These are phyloP conservation scores for Cataglyphis rosenhaueri DNA, from an alignment of 2,888 invertebrate species.

Conservation along the genomic window DNA sequence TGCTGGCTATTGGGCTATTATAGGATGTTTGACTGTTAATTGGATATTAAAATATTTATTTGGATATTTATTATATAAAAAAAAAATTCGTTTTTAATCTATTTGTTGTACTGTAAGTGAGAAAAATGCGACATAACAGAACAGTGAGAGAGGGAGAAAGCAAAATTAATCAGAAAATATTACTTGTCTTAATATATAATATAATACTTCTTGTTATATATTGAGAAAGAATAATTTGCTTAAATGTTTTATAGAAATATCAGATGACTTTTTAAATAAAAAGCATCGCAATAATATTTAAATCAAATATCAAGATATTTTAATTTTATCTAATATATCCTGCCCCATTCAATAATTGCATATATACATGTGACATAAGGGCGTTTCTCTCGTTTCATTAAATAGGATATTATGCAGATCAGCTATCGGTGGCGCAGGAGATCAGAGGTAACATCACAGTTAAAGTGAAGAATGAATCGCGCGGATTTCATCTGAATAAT, in stretches of 20 bases:
- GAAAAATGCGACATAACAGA: neutral
- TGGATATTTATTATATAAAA: neutral
- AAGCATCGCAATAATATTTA: neutral
- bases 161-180: neutral
- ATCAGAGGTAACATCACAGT: conserved; percentile 92
- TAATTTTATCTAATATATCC: neutral
- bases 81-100: neutral
- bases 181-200: neutral
- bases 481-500: conserved; percentile 94
- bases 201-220: neutral
- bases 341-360: neutral
- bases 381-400: conserved; percentile 5
- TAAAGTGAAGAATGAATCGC: conserved; percentile 92
- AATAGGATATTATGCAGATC: conserved; percentile 93
- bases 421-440: conserved; percentile 92
- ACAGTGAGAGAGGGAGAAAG: neutral
- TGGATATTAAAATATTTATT: neutral
- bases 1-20: neutral
- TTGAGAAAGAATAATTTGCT: neutral
- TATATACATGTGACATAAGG: neutral
- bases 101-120: neutral
- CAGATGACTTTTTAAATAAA: neutral
- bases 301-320: neutral
- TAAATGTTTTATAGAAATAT: neutral
- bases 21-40: neutral